Percentiles rank a stretch among this genome's conserved stretches.
phyloP scores from a whole-genome alignment of 2,888 invertebrate species.

The Pomacea canaliculata region DNA sequence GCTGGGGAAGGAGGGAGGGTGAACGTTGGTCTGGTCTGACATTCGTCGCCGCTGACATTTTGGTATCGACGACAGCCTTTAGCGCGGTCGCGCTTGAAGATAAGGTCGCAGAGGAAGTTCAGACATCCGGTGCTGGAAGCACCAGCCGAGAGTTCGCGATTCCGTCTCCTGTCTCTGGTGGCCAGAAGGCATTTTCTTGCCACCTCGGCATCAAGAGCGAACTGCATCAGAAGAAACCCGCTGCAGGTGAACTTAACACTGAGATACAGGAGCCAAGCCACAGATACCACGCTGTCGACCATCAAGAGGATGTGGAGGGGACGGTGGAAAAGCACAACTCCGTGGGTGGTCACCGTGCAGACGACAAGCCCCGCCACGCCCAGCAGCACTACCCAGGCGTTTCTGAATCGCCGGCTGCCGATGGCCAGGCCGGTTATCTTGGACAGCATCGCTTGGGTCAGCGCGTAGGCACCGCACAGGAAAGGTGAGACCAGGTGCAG shows the following conservation, averaged over 20 bases:
- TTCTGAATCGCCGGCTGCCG: slow-evolving; percentile 72
- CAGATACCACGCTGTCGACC: slow-evolving; percentile 73
- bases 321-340: slow-evolving; percentile 69
- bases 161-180: slow-evolving; percentile 1
- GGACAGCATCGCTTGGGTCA: slow-evolving; percentile 73
- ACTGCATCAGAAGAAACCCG: slow-evolving; percentile 72
- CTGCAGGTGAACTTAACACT: slow-evolving; percentile 74
- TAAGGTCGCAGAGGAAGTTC: no score
- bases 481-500: slow-evolving; percentile 76
- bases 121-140: no score
- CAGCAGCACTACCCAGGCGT: slow-evolving; percentile 59
- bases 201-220: slow-evolving; percentile 35
- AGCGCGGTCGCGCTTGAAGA: no score
- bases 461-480: slow-evolving; percentile 74
- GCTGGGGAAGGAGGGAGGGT: no score
- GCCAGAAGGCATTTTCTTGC: slow-evolving; percentile 29
- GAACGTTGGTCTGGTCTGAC: no score
- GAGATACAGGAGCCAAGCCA: slow-evolving; percentile 73
- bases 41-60: no score
- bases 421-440: slow-evolving; percentile 74
- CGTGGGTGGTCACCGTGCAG: slow-evolving; percentile 72
- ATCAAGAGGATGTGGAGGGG: slow-evolving; percentile 54
- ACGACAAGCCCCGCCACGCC: slow-evolving; percentile 69
- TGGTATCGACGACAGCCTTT: no score
- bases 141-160: no score